Conservation (phyloP, 2,797 vertebrate species). For the Syncerus caffer region DNA sequence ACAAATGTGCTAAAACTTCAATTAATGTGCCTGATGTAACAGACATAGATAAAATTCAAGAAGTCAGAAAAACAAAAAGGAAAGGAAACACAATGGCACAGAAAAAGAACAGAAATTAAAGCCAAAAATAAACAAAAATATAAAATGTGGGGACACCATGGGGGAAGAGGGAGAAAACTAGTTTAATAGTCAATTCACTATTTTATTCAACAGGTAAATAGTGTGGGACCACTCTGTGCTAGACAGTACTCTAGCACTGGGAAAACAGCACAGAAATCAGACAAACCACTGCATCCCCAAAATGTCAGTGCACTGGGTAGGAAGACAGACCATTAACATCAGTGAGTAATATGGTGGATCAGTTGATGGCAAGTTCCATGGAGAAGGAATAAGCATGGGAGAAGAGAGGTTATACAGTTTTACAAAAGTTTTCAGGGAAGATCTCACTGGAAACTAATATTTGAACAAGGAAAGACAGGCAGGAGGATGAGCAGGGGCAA, state of each 20-base stretch:
- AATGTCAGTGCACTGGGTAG: neutral
- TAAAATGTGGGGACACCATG: neutral
- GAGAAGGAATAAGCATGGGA: neutral
- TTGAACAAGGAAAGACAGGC: neutral
- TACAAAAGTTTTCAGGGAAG: neutral
- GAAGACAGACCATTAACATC: neutral
- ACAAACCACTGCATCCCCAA: neutral
- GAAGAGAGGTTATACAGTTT: fast-evolving
- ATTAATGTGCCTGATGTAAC: neutral
- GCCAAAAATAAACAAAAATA: neutral
- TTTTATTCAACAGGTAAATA: neutral
- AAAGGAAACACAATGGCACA: neutral
- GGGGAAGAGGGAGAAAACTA: neutral
- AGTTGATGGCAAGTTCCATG: neutral
- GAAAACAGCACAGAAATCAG: neutral
- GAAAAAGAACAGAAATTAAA: neutral
- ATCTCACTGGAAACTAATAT: neutral
- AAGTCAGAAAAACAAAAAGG: neutral
- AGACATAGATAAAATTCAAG: neutral
- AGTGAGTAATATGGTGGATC: neutral
- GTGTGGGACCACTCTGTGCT: neutral
- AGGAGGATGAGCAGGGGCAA: neutral
- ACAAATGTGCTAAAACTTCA: neutral
- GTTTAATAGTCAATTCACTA: neutral
- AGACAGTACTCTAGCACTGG: neutral